Evolutionary conservation across 2,888 invertebrate species (phyloP).

Genomic region (Dendrolimus houi): DNA sequence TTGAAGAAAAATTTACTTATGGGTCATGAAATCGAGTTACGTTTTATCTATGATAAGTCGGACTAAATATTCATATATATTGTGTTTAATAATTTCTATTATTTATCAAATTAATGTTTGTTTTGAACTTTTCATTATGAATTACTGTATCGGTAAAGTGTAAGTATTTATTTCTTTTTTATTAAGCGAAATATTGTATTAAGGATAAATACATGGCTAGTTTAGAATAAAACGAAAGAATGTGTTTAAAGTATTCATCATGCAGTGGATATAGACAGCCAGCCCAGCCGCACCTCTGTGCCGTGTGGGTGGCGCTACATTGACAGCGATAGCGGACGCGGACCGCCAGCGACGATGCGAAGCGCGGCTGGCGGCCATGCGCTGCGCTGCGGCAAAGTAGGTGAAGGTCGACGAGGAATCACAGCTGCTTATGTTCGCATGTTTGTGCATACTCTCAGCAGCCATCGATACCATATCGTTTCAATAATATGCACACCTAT

Average conservation of each 20-base stretch:
- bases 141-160: no score
- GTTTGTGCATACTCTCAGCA: background rate
- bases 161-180: no score
- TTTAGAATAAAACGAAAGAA: no score
- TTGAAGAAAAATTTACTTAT: no score
- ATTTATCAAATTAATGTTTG: no score
- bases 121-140: no score
- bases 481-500: background rate
- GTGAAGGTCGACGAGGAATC: constrained; percentile 34
- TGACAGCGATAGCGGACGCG: background rate
- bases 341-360: background rate
- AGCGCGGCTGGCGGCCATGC: background rate
- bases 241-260: background rate
- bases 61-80: no score
- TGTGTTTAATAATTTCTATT: no score
- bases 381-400: constrained; percentile 18
- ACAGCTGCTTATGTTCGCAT: constrained; percentile 11
- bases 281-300: background rate
- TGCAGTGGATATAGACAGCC: background rate
- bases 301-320: constrained; percentile 2
- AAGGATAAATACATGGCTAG: no score
- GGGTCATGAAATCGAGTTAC: no score
- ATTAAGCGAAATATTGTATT: no score
- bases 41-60: no score
- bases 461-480: background rate